A percentile compares a stretch with the other conserved stretches of the same genome.
Evolutionary conservation across 2,888 invertebrate species (phyloP).

Genomic region (Tipula vernalis): DNA sequence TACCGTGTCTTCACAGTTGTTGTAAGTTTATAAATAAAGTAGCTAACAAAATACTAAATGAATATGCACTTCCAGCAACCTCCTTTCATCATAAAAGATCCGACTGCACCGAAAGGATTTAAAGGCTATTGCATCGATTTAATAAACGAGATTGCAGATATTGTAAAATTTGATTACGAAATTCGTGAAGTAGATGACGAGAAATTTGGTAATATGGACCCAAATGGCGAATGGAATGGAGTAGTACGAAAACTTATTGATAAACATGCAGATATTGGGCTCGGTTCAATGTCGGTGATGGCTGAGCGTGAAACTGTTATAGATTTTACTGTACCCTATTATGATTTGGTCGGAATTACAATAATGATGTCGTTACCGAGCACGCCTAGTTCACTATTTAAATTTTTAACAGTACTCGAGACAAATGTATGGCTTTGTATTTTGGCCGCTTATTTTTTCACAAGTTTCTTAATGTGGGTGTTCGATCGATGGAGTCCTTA

Average conservation of each 20-base stretch:
- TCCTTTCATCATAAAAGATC: constrained; percentile 67
- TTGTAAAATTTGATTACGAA: constrained; percentile 83
- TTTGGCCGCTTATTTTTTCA: constrained; percentile 87
- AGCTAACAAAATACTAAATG: neutral
- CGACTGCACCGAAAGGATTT: constrained; percentile 49
- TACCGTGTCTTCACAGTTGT: constrained; percentile 76
- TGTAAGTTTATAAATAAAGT: constrained; percentile 40
- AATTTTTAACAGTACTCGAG: constrained; percentile 91
- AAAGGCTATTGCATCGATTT: constrained; percentile 92
- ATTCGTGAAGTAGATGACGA: constrained; percentile 69
- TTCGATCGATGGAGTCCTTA: constrained; percentile 97
- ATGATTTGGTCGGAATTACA: constrained; percentile 93
- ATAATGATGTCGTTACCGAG: constrained; percentile 89
- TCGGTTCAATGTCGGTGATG: constrained; percentile 92
- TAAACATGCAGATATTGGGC: constrained; percentile 83
- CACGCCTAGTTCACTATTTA: constrained; percentile 84
- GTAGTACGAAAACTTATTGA: constrained; percentile 70
- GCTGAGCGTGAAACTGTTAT: constrained; percentile 94
- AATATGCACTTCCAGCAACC: constrained; percentile 48
- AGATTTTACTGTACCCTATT: constrained; percentile 96
- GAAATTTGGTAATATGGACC: constrained; percentile 81
- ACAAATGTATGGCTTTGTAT: constrained; percentile 96
- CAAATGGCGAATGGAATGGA: constrained; percentile 74
- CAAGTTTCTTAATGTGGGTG: constrained; percentile 87
- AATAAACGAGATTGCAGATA: constrained; percentile 71